phyloP scores from a whole-genome alignment of 2,113 vertebrate species.

The Pao palembangensis region DNA sequence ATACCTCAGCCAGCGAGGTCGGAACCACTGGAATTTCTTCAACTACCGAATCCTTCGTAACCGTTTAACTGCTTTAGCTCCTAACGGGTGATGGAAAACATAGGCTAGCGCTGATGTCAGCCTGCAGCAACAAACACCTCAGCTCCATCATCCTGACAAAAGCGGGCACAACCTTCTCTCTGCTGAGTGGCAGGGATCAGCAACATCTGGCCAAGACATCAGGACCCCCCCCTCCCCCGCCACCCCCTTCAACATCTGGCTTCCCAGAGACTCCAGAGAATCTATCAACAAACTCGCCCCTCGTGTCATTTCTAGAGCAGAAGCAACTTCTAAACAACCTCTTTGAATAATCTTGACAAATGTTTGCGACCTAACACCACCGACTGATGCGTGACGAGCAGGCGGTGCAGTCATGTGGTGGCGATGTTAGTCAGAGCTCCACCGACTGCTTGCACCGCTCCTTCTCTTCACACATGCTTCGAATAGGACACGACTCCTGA shows the following conservation, averaged over 20 bases:
- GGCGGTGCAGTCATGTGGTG: too few relatives aligned
- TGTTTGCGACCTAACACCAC: too few relatives aligned
- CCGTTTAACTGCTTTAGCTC: too few relatives aligned
- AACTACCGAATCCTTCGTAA: too few relatives aligned
- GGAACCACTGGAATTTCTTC: too few relatives aligned
- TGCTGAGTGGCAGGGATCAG: slow-evolving; percentile 62
- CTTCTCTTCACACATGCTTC: neutral
- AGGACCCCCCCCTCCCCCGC: slow-evolving; percentile 32
- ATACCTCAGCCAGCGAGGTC: too few relatives aligned
- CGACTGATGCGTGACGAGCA: neutral
- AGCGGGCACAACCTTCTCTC: slow-evolving; percentile 55
- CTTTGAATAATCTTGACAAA: neutral
- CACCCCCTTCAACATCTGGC: slow-evolving; percentile 57
- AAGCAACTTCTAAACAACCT: slow-evolving; percentile 17
- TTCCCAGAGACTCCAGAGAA: slow-evolving; percentile 64
- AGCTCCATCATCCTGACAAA: slow-evolving; percentile 44
- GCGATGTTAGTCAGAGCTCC: neutral
- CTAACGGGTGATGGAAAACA: too few relatives aligned
- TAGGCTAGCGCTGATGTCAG: too few relatives aligned
- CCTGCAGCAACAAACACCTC: too few relatives aligned
- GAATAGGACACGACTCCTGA: neutral
- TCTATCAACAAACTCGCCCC: slow-evolving; percentile 46
- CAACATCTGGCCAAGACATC: slow-evolving; percentile 77
- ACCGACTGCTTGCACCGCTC: too few relatives aligned
- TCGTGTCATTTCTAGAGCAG: slow-evolving; percentile 29